Evolutionary conservation across 2,888 invertebrate genomes (phyloP).

Genomic region (Epirrhoe tristata): DNA sequence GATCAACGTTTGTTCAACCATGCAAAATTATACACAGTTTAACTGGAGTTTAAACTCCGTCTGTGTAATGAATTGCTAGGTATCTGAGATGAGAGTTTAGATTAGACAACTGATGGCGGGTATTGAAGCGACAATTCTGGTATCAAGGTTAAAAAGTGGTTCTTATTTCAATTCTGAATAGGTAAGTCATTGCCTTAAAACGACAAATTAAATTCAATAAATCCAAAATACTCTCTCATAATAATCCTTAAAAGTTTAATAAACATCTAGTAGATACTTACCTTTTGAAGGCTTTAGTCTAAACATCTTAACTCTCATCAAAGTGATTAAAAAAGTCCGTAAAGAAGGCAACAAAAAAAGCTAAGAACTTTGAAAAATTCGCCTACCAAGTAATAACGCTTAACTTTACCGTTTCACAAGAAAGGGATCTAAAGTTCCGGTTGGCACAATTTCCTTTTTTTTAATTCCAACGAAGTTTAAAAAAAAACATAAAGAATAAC

Average conservation of each 20-base stretch:
- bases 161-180: neutral
- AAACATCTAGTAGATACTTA: constrained; percentile 3
- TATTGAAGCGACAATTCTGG: neutral
- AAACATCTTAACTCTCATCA: constrained; percentile 13
- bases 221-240: neutral
- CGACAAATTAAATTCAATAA: neutral
- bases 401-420: constrained; percentile 35
- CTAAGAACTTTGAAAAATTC: constrained; percentile 18
- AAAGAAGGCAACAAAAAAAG: constrained; percentile 18
- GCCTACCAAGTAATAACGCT: constrained; percentile 30
- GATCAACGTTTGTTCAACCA: constrained; percentile 40
- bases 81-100: neutral
- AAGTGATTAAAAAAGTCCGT: constrained; percentile 24
- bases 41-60: constrained; percentile 14
- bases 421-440: constrained; percentile 24
- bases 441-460: neutral
- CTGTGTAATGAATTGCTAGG: constrained; percentile 20
- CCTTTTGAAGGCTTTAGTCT: constrained; percentile 1
- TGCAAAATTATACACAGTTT: constrained; percentile 29
- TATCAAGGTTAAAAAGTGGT: too few species aligned
- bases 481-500: neutral
- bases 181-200: neutral
- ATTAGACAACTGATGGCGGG: neutral
- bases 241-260: constrained; percentile 3
- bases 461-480: neutral